Evolutionary conservation across 2,113 vertebrate species (phyloP), one percentile per base, ranked within the genome.

Genomic region (Holacanthus passer): DNA sequence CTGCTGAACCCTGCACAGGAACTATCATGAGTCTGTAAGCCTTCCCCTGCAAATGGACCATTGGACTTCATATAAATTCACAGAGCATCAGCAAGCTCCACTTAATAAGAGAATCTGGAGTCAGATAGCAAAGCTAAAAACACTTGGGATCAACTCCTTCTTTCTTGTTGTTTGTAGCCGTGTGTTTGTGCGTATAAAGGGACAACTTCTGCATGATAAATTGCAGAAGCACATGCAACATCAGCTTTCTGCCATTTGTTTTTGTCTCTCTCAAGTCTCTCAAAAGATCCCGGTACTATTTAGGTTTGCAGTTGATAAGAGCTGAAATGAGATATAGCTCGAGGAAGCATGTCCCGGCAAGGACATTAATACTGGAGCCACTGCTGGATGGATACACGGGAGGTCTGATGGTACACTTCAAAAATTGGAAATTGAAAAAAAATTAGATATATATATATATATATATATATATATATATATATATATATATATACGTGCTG

Each of bases 281-380:
- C 47, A 52, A 71, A 68, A 31, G 35, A 68, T 53, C 13, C 47
- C 0, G 0, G 56, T 29, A 43, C 72, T 75, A 86, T 81, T 87
- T 70, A 73, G 72, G 48, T 31, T 58, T 47, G 59, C 32, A 24
- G n/a, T 43, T 85, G 88, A 82, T 84, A 81, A 71, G 39, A 24
- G 43, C 59, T 83, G 72, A 82, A 83, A 84, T 84, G 79, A 91
- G 31, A 84, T 31, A 88, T 65, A 73, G 59, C 72, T 79, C 32
- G 71, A 74, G 75, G 56, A 89, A 66, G 77, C 27, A 11, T n/a
- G 65, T 60, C 72, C 60, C 79, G 88, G 77, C 78, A 73, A 62
- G 39, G 29, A 19, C 55, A 90, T 89, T 89, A 86, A 89, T 87
- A 80, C 48, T 52, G 45, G 63, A 72, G 77, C 39, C 70, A 24